Evolutionary conservation across 2,888 invertebrate species (phyloP).

Genomic region (Caenorhabditis japonica): DNA sequence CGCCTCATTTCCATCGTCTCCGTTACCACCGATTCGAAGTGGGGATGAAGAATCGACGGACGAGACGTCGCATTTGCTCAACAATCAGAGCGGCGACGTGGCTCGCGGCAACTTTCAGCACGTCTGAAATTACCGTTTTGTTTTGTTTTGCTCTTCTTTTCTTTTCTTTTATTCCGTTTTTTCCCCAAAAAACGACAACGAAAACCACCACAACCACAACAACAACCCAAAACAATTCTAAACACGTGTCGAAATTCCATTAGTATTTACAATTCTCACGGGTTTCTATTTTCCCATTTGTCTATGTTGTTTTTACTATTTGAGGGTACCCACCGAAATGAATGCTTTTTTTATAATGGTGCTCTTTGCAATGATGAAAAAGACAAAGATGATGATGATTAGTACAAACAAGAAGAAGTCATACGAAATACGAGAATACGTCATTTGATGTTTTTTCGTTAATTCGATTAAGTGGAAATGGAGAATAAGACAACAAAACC

Average conservation of each 20-base stretch:
- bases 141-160: no score
- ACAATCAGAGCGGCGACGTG: constrained; percentile 29
- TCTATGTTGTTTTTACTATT: constrained; percentile 22
- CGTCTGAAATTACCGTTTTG: constrained; percentile 33
- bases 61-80: constrained; percentile 53
- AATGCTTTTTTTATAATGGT: constrained; percentile 15
- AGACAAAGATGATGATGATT: no score
- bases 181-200: no score
- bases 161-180: no score
- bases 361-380: neutral
- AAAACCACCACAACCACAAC: constrained; percentile 3
- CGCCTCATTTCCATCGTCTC: constrained; percentile 46
- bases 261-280: constrained; percentile 46
- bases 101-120: constrained; percentile 50
- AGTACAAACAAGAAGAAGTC: no score
- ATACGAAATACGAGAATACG: no score
- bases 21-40: constrained; percentile 37
- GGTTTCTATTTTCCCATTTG: constrained; percentile 8
- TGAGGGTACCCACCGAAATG: constrained; percentile 16
- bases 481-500: no score
- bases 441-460: no score
- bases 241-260: constrained; percentile 40
- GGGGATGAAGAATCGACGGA: constrained; percentile 47
- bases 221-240: neutral
- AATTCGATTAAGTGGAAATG: no score